Conservation (phyloP, 1,140 invertebrate species). For the Elysia chlorotica region DNA sequence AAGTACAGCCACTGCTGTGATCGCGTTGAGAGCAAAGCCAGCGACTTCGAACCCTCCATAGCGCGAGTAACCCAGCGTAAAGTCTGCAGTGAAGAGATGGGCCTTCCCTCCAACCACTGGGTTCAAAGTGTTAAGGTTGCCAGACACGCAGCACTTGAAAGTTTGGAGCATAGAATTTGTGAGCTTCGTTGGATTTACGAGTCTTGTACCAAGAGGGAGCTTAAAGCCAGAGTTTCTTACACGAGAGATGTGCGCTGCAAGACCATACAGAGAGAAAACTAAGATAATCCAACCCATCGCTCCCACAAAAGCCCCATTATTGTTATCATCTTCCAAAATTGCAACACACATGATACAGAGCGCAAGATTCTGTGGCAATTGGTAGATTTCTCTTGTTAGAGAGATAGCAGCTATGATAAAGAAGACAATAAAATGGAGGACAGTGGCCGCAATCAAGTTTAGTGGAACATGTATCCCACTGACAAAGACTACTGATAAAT, state of each 20-base stretch:
- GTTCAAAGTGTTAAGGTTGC: background rate
- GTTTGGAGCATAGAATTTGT: background rate
- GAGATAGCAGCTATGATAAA: constrained; percentile 26
- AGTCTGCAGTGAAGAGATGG: constrained; percentile 27
- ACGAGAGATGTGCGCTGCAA: constrained; percentile 31
- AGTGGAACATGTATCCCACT: constrained; percentile 3
- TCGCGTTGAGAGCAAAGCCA: constrained; percentile 39
- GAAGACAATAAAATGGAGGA: constrained; percentile 33
- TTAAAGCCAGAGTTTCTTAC: constrained; percentile 25
- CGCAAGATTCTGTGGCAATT: constrained; percentile 30
- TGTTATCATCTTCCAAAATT: constrained; percentile 28
- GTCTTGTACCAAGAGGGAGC: constrained; percentile 32
- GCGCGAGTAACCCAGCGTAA: constrained; percentile 42
- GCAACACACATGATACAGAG: constrained; percentile 34
- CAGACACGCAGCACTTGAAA: constrained; percentile 1
- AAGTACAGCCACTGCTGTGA: constrained; percentile 34
- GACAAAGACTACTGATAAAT: constrained; percentile 27
- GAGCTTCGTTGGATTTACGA: background rate
- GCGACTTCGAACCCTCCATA: constrained; percentile 31
- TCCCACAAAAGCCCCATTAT: constrained; percentile 29
- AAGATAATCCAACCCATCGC: constrained; percentile 42
- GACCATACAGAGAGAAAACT: constrained; percentile 39
- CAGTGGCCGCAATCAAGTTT: constrained; percentile 29
- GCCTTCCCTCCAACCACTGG: background rate
- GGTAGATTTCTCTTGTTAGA: constrained; percentile 37